Base-by-base conservation (phyloP, 2,113 vertebrate species). In the Tragelaphus scriptus region DNA sequence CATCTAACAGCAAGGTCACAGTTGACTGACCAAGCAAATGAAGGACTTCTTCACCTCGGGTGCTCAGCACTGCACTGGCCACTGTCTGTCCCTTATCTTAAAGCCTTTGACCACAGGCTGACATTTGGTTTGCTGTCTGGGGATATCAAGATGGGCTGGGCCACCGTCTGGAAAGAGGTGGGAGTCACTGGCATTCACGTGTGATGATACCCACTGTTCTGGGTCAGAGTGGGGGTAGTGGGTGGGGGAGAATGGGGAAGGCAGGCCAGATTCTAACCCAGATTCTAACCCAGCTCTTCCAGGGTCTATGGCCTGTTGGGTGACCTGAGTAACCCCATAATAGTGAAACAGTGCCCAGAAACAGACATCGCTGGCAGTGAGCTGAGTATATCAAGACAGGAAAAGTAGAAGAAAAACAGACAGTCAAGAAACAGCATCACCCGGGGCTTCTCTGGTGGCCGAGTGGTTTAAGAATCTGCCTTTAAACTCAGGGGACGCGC, bases 141-240 rank as follows among this genome's bases (percentile, higher is more conserved):
- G n/a, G 2, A 23, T 65, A 53, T 19, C n/a, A 30, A 58, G 82
- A 53, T 0, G 15, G 63, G 80, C 10, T 14, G 25, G 32, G 13
- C 82, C 23, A 5, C 17, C 0, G 1, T 14, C 91, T 17, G 30
- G 49, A 40, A 77, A 58, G 93, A 53, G 25, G 36, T 1, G 40
- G 68, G 82, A 32, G 32, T 49, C 28, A 9, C 3, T 4, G 44
- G 40, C 17, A 1, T 40, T 59, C 10, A 0, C 0, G 2, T 6
- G 88, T 28, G 5, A 55, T 16, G 16, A 1, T 1, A 32, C 10
- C 55, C 36, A 11, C 15, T 1, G 12, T 10, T 30, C 36, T 5
- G 7, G 53, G 53, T 21, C 61, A 4, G 25, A 86, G 53, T 14
- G 2, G 16, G n/a, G 25, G 21, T 12, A 71, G 10, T 26, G 17